Percentiles rank a stretch among this genome's conserved stretches.
Evolutionary conservation across 1,140 invertebrate genomes (phyloP).

Genomic region (Sycobia sp.): DNA sequence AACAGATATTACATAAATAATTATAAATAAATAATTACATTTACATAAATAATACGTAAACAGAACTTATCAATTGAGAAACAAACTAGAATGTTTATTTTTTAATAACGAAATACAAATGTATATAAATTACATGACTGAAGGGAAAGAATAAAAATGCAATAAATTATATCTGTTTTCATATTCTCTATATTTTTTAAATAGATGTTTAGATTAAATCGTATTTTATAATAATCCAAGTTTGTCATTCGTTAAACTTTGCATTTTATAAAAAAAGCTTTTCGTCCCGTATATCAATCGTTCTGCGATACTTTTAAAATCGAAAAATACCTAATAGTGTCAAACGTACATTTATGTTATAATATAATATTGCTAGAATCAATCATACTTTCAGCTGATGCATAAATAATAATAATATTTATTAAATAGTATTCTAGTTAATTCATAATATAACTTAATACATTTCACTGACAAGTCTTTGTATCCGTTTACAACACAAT

Average conservation of each 20-base stretch:
- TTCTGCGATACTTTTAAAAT: neutral
- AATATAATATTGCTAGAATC: neutral
- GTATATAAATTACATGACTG: too few species aligned
- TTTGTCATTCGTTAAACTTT: neutral
- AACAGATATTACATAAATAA: too few species aligned
- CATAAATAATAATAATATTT: conserved; percentile 3
- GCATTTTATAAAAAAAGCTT: conserved; percentile 19
- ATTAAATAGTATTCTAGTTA: neutral
- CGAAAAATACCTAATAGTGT: neutral
- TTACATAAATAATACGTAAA: too few species aligned
- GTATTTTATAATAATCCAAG: neutral
- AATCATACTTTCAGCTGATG: conserved; percentile 10
- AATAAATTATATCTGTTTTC: conserved; percentile 3
- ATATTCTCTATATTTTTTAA: conserved; percentile 28
- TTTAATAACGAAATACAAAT: too few species aligned
- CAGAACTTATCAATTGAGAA: too few species aligned
- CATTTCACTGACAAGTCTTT: conserved; percentile 8
- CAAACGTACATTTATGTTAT: neutral
- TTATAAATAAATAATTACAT: too few species aligned
- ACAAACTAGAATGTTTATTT: too few species aligned
- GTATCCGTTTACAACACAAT: too few species aligned
- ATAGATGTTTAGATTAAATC: conserved; percentile 18
- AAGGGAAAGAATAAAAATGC: neutral
- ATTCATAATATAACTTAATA: conserved; percentile 8
- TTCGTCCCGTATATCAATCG: neutral